These are phyloP conservation scores for Tipula confusa DNA, from an alignment of 2,888 invertebrate genomes.

Conservation along the genomic window DNA sequence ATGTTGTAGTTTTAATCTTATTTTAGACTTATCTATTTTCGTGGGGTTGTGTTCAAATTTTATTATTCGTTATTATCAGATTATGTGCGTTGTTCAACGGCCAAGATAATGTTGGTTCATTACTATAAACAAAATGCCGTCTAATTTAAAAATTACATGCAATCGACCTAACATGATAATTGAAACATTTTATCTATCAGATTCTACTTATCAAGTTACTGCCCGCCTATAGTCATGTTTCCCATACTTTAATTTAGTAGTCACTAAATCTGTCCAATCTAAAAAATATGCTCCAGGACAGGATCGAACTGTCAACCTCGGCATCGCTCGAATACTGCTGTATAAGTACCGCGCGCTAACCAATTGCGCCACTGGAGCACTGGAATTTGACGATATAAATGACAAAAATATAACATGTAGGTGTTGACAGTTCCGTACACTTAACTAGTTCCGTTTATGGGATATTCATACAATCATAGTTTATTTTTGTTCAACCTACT, in stretches of 20 bases:
- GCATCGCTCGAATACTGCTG: conserved; percentile 21
- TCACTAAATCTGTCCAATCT: neutral
- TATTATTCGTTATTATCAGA: neutral
- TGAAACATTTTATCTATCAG: too few species aligned
- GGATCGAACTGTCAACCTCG: conserved; percentile 28
- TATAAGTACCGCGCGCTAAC: conserved; percentile 31
- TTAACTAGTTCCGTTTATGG: too few species aligned
- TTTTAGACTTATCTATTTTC: neutral
- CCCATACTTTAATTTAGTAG: neutral
- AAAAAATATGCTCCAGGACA: conserved; percentile 20
- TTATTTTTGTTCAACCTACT: too few species aligned
- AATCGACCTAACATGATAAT: neutral
- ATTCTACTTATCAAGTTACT: too few species aligned
- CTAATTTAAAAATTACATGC: neutral
- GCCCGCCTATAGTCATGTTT: neutral
- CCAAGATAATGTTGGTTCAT: neutral
- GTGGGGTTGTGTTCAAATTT: neutral
- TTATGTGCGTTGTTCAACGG: neutral
- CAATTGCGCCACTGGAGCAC: conserved; percentile 31
- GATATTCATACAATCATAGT: too few species aligned
- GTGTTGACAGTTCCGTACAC: too few species aligned
- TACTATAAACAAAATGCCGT: neutral
- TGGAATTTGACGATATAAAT: neutral
- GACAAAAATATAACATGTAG: too few species aligned
- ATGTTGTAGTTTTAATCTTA: neutral